Base-by-base conservation (phyloP, 2,888 invertebrate species). In the Patella ulyssiponensis region DNA sequence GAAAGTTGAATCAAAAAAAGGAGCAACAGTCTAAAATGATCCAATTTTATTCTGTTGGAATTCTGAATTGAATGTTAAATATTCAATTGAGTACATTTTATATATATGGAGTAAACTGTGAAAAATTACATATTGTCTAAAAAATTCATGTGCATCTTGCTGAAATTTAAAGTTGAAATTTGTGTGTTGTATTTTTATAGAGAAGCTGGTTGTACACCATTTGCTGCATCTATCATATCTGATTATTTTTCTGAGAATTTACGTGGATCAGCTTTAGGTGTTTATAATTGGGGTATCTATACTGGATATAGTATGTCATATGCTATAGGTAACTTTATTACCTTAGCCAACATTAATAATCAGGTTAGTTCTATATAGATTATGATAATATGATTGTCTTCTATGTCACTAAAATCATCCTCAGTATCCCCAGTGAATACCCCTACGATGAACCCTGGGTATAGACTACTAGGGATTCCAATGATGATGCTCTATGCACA, bases 221-320 rank as follows among this genome's bases (percentile, higher is more conserved):
- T 91, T 84, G 90, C 90, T 2, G 87, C 88, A 0, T 88, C 88
- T 7, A 81, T 91, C 74, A 81, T 91, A 44, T 83, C 89, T 9
- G 90, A 91, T 75, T 89, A 89, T 74, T 91, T 89, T 80, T 81
- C 80, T 2, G 77, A 83, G 93, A 86, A 94, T 7, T 75, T 84
- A 88, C 94, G 97, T 77, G 97, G 96, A 1, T 92, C 97, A 69
- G 97, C 97, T 17, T 95, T 97, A 93, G 96, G 97, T 0, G 94
- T 98, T 81, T 97, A 97, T 93, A 97, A 97, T 92, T 97, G 97
- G 97, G 97, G 98, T 15, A 97, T 97, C 84, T 98, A 97, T 89
- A 96, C 97, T 54, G 97, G 97, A 3, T 97, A 97, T 86, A 97
- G 97, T 71, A 95, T 97, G 82, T 96, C 97, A 0, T 97, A 97